These are phyloP conservation scores for Watsonalla binaria DNA, from an alignment of 2,888 invertebrate genomes.

Conservation along the genomic window DNA sequence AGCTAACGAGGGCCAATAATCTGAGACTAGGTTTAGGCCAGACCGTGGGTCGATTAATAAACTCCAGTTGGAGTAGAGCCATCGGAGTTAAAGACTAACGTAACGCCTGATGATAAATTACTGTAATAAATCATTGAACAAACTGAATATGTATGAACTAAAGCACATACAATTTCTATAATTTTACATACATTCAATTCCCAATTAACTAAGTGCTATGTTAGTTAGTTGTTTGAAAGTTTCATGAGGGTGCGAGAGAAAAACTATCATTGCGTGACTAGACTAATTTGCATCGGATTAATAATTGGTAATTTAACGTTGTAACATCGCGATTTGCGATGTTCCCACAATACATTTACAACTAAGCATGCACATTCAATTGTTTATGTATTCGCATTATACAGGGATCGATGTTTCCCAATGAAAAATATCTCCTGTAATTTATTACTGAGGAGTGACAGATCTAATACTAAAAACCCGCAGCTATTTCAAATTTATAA, in stretches of 20 bases:
- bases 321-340: too few species aligned
- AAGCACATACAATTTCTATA: not conserved
- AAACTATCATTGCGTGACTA: slow-evolving; percentile 32
- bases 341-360: too few species aligned
- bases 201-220: slow-evolving; percentile 1
- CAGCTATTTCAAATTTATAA: slow-evolving; percentile 1
- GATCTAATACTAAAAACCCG: too few species aligned
- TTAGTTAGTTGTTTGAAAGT: slow-evolving; percentile 20
- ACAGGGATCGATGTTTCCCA: too few species aligned
- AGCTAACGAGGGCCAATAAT: too few species aligned
- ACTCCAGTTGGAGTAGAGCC: not conserved
- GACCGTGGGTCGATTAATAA: not conserved
- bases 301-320: too few species aligned
- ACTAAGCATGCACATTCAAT: too few species aligned
- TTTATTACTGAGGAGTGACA: too few species aligned
- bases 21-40: not conserved
- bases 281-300: slow-evolving; percentile 36
- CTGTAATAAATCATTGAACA: not conserved
- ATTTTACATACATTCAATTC: not conserved
- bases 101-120: not conserved
- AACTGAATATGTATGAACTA: not conserved
- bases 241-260: slow-evolving; percentile 32
- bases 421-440: too few species aligned
- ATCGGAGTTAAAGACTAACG: not conserved
- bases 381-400: too few species aligned